Evolutionary conservation across 2,888 invertebrate genomes (phyloP), one percentile per base, ranked within the genome.

Genomic region (Margaritifera margaritifera): DNA sequence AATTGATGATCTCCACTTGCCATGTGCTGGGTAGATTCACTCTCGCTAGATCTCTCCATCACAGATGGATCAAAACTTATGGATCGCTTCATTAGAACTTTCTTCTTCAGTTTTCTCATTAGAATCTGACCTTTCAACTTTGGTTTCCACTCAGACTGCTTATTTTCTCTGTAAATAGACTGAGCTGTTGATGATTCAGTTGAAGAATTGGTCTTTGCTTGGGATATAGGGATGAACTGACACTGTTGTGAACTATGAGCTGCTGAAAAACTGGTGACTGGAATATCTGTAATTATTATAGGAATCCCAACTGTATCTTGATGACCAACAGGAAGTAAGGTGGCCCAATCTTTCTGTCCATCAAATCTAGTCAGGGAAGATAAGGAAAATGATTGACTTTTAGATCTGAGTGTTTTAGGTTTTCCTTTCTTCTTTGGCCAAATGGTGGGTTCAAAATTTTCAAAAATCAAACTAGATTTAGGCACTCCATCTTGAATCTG

Each of bases 1-100:
- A 42, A 42, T 8, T 42, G 42, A 42, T 42, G 11, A 42, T 42
- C 42, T 42, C 42, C 42, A 61, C 50, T 42, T 20, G 61, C 51
- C 51, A 42, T 31, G 61, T 15, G 22, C 25, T 50, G 42, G 11
- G 31, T 31, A 6, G 31, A 31, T 19, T 22, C n/a, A 52, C 22
- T 58, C 24, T 65, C 65, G 2, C 56, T 42, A 20, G 57, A 57
- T 18, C 52, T 31, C 24, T 54, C 54, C 18, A 52, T 67, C 52
- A 64, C 62, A 15, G 64, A 60, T 42, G 75, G 75, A 73, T 87
- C 86, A 18, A 84, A 77, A 77, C 88, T 88, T 66, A 88, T 74
- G 1, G 88, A 87, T n/a, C 89, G 78, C 67, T 86, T 88, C 86
- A 88, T 83, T 58, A 89, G 72, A 18, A 89, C 76, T 63, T 86